Conservation (phyloP, 1,140 invertebrate genomes). For the Hylaeus volcanicus region DNA sequence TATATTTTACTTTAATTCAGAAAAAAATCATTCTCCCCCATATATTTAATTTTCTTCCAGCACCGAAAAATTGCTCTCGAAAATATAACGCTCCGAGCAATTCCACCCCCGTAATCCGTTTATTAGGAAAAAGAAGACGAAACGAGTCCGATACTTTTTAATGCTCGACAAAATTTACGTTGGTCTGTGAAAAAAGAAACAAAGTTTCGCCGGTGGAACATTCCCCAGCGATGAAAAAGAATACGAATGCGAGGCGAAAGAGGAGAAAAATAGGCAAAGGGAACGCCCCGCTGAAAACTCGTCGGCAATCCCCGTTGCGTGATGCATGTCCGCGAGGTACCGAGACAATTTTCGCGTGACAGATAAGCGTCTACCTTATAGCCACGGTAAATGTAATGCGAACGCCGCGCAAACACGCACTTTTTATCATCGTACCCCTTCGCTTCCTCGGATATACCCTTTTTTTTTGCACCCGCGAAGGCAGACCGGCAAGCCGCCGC, state of each 20-base stretch:
- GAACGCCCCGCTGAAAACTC: background rate
- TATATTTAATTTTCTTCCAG: no score
- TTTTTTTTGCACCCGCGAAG: background rate
- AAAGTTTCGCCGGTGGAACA: no score
- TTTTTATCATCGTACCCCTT: background rate
- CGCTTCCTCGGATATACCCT: background rate
- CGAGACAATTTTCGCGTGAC: slow-evolving; percentile 36
- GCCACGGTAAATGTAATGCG: background rate
- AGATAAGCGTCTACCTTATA: background rate
- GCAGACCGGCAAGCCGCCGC: background rate
- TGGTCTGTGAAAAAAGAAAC: no score
- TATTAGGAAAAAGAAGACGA: no score
- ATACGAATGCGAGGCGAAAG: background rate
- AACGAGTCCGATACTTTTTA: no score
- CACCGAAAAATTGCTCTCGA: no score
- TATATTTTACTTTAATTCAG: no score
- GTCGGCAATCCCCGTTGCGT: background rate
- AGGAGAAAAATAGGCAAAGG: background rate
- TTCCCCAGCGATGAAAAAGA: no score
- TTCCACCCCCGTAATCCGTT: no score
- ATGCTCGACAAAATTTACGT: no score
- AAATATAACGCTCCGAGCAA: no score
- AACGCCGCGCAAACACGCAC: background rate
- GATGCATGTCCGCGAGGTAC: background rate
- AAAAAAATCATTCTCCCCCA: no score